A percentile compares a stretch with the other conserved stretches of the same genome.
These are phyloP conservation scores for Aphidius gifuensis DNA, from an alignment of 1,140 invertebrate species.

Conservation along the genomic window DNA sequence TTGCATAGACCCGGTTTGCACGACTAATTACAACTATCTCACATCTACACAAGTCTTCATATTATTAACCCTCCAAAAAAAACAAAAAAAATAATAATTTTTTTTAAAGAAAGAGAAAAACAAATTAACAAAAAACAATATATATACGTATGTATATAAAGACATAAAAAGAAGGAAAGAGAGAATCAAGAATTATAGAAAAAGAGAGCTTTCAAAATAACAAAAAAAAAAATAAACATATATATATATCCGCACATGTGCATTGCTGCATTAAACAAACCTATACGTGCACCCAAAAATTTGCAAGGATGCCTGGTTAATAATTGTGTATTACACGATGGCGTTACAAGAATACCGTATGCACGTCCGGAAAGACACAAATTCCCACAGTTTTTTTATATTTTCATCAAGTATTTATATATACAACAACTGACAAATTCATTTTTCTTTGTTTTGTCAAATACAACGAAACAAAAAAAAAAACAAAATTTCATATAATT, in stretches of 20 bases:
- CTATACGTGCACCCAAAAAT: slow-evolving; percentile 38
- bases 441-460: too few species aligned
- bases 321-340: slow-evolving; percentile 47
- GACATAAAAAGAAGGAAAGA: neutral
- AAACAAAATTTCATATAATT: too few species aligned
- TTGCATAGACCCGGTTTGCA: slow-evolving; percentile 46
- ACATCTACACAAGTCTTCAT: slow-evolving; percentile 40
- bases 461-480: neutral
- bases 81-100: slow-evolving; percentile 23
- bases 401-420: too few species aligned
- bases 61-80: slow-evolving; percentile 21
- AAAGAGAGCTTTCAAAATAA: too few species aligned
- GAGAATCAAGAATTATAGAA: neutral
- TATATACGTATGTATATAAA: neutral
- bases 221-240: too few species aligned
- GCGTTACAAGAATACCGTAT: slow-evolving; percentile 31
- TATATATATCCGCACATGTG: slow-evolving; percentile 27
- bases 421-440: too few species aligned
- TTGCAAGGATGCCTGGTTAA: slow-evolving; percentile 50
- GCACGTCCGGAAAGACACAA: slow-evolving; percentile 42
- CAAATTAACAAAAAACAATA: slow-evolving; percentile 13
- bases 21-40: slow-evolving; percentile 55
- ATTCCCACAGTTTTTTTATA: slow-evolving; percentile 40
- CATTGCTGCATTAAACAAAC: slow-evolving; percentile 42
- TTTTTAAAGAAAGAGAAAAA: neutral